phyloP scores from a whole-genome alignment of 2,113 vertebrate species.

The Camelus dromedarius region DNA sequence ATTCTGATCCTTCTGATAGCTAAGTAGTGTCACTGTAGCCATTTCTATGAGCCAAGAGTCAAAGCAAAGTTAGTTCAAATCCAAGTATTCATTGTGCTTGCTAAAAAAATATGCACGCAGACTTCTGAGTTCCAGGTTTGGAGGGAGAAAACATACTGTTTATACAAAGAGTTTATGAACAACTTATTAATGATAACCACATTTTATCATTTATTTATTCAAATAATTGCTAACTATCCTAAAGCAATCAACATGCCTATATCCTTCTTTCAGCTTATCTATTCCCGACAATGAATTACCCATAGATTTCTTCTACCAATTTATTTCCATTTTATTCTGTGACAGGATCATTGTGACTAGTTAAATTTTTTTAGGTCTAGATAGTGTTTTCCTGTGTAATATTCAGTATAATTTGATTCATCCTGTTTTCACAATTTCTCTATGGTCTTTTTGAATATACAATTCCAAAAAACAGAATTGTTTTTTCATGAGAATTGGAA shows the following conservation, averaged over 20 bases:
- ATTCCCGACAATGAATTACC: constrained; percentile 38
- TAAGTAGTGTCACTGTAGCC: neutral
- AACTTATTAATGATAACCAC: constrained; percentile 43
- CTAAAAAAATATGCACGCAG: neutral
- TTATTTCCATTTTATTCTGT: constrained; percentile 39
- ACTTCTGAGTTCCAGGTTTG: constrained; percentile 31
- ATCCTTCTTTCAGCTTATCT: constrained; percentile 37
- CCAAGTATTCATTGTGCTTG: neutral
- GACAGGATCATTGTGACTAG: constrained; percentile 20
- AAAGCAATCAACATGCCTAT: neutral
- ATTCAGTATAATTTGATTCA: constrained; percentile 19
- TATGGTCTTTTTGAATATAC: neutral
- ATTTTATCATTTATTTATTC: constrained; percentile 44
- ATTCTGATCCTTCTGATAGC: constrained; percentile 33
- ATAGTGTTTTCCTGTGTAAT: neutral
- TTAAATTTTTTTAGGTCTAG: constrained; percentile 17
- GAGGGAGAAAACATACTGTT: constrained; percentile 13
- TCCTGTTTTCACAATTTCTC: neutral
- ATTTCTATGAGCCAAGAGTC: constrained; percentile 48
- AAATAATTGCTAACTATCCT: constrained; percentile 41
- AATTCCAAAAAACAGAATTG: neutral
- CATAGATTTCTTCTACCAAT: neutral
- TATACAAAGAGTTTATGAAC: constrained; percentile 55
- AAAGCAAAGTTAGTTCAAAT: constrained; percentile 40
- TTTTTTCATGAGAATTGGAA: constrained; percentile 53